Conservation (phyloP, 2,797 vertebrate species). For the Glossophaga mutica region DNA sequence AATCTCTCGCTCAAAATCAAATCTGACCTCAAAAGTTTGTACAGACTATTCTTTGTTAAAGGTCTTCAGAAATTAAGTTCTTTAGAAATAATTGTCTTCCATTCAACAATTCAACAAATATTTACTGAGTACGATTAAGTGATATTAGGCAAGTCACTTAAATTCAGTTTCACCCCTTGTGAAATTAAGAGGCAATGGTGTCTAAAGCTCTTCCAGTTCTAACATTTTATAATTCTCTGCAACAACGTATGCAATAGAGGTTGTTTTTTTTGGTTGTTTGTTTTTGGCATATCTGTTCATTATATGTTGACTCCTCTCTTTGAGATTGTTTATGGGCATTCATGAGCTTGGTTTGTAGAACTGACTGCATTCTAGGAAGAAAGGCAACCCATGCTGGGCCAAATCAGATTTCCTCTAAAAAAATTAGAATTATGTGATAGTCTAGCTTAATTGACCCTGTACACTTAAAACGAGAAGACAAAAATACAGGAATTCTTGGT, state of each 20-base stretch:
- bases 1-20: conserved; percentile 5
- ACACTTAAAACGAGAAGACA: conserved; percentile 33
- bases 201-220: neutral
- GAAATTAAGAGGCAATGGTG: neutral
- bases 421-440: neutral
- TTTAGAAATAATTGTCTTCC: conserved; percentile 29
- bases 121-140: neutral
- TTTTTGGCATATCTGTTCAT: neutral
- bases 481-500: neutral
- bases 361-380: neutral
- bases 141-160: neutral
- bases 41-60: neutral
- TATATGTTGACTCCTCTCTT: neutral
- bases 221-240: neutral
- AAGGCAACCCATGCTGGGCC: neutral
- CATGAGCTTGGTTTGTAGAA: neutral
- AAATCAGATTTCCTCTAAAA: neutral
- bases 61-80: conserved; percentile 12
- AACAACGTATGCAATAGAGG: neutral
- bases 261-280: neutral
- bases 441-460: neutral
- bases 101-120: conserved; percentile 33
- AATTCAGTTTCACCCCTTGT: neutral
- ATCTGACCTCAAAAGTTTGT: conserved; percentile 7
- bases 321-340: neutral